phyloP scores from a whole-genome alignment of 2,113 vertebrate species.

The Tricholaema leucomelas region DNA sequence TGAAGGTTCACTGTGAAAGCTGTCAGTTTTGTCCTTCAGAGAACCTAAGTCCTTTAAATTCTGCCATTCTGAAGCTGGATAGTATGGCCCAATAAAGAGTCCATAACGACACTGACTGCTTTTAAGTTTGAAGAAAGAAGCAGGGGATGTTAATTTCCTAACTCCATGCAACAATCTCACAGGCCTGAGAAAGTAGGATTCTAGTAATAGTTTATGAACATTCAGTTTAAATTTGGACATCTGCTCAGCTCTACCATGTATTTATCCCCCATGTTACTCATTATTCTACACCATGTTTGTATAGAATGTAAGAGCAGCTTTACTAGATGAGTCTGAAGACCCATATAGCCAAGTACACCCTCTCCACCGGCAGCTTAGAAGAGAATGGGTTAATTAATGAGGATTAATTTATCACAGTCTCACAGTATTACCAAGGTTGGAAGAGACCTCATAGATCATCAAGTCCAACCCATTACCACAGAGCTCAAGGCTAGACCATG shows the following conservation, averaged over 20 bases:
- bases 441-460: no score
- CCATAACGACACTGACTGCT: neutral
- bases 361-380: neutral
- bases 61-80: neutral
- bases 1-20: neutral
- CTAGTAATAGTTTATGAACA: neutral
- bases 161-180: neutral
- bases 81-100: neutral
- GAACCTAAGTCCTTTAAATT: neutral
- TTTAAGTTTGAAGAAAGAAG: neutral
- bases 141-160: neutral
- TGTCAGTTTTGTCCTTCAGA: conserved; percentile 16
- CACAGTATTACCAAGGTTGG: no score
- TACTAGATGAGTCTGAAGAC: neutral
- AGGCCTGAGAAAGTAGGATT: neutral
- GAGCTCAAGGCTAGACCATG: no score
- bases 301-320: conserved; percentile 6
- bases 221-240: neutral
- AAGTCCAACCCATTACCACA: no score
- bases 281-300: conserved; percentile 5
- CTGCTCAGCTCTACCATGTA: neutral
- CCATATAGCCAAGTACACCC: neutral
- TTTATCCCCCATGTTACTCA: neutral
- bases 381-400: neutral
- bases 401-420: no score